These are phyloP conservation scores for Parapristionchus giblindavisi DNA, from an alignment of 2,888 invertebrate species.

Conservation along the genomic window DNA sequence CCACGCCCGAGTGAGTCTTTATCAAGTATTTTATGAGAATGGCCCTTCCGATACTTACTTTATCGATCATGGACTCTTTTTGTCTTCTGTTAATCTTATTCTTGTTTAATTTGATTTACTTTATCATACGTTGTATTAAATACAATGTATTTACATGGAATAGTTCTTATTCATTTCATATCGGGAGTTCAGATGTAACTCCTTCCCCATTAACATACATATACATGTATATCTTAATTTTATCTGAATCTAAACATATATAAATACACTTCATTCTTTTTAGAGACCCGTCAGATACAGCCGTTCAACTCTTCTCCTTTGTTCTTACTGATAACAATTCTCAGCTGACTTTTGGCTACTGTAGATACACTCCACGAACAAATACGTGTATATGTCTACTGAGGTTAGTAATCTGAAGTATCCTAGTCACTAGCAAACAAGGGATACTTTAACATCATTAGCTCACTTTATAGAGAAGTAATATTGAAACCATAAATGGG, in stretches of 20 bases:
- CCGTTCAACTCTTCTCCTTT: conserved; percentile 94
- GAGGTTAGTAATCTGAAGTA: conserved; percentile 69
- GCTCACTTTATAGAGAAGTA: no score
- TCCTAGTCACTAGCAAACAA: background rate
- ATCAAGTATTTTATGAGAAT: no score
- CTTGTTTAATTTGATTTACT: background rate
- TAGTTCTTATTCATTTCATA: no score
- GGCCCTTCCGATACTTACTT: background rate
- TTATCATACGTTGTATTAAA: background rate
- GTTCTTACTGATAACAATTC: conserved; percentile 92
- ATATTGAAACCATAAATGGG: no score
- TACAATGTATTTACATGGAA: no score
- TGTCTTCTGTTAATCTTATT: background rate
- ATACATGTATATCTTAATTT: background rate
- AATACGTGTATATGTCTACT: conserved; percentile 79
- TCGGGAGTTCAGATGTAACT: background rate
- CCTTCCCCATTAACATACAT: background rate
- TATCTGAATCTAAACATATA: background rate
- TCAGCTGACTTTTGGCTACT: conserved; percentile 96
- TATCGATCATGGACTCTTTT: background rate
- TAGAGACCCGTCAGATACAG: conserved; percentile 69
- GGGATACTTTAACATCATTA: no score
- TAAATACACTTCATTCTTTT: conserved; percentile 27
- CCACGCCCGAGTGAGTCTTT: conserved; percentile 8
- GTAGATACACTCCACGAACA: conserved; percentile 89